Evolutionary conservation across 2,888 invertebrate genomes (phyloP), one percentile per base, ranked within the genome.

Genomic region (Rotaria sp.): DNA sequence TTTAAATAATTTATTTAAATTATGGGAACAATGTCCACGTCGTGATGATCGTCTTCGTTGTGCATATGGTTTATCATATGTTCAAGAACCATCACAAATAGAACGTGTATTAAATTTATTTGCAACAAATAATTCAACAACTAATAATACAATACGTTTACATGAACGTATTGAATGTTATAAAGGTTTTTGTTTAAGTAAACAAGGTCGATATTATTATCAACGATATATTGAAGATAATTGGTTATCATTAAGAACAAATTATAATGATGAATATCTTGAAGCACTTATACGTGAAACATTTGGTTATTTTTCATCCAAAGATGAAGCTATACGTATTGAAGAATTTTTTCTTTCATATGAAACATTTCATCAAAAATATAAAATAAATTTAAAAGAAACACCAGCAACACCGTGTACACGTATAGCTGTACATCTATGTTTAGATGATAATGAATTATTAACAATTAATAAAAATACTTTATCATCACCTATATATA

Each of bases 131-230:
- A n/a, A 67, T 30, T 52, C 52, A 52, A 52, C 52, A 52, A 35
- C 35, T 67, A 67, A 35, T 21, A 67, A 67, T 67, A 38, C 21
- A 15, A 45, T 80, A 26, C 80, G 80, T 24, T 45, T 80, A 45
- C 80, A 80, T 45, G 80, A 80, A 80, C 80, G 80, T 80, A 80
- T 80, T n/a, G 80, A 80, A 80, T 41, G 45, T 41, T 80, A 80
- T n/a, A 80, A 80, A 80, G 80, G 80, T 45, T 80, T 80, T 45
- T 80, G 80, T 80, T 80, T 80, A n/a, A 80, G 80, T 80, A 80
- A 80, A 80, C 45, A 45, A 45, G 80, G 80, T 45, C 80, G 80
- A 24, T 41, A 80, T 80, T 80, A 45, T 80, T 80, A 80, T 45
- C 80, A 45, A 45, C 26, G 80, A 45, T 80, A 80, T 45, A 80